A percentile compares a stretch with the other conserved stretches of the same genome.
These are phyloP conservation scores for Hemibagrus guttatus DNA, from an alignment of 2,797 vertebrate genomes.

Conservation along the genomic window DNA sequence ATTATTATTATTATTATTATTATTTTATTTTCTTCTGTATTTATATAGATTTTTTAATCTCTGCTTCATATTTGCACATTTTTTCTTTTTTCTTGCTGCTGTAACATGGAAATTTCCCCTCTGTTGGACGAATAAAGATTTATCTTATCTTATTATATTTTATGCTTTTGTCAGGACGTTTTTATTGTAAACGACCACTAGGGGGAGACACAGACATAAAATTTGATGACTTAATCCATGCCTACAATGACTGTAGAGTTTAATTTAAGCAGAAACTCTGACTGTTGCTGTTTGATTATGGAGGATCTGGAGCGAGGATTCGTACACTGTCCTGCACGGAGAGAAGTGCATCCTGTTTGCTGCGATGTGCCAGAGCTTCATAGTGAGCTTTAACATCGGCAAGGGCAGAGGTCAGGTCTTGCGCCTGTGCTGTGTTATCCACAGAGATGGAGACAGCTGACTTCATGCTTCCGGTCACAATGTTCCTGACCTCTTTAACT, in stretches of 20 bases:
- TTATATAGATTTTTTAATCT: too few relatives aligned
- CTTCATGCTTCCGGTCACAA: slow-evolving; percentile 63
- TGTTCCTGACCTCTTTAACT: slow-evolving; percentile 70
- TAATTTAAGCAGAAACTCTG: not conserved
- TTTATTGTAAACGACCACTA: slow-evolving; percentile 35
- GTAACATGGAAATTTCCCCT: too few relatives aligned
- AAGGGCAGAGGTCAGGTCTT: slow-evolving; percentile 66
- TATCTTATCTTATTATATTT: too few relatives aligned
- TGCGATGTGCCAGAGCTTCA: slow-evolving; percentile 64
- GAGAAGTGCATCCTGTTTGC: slow-evolving; percentile 67
- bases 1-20: not conserved
- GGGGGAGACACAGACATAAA: slow-evolving; percentile 41
- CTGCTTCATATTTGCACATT: too few relatives aligned
- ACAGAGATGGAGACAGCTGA: slow-evolving; percentile 72
- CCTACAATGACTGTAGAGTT: not conserved
- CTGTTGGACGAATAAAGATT: too few relatives aligned
- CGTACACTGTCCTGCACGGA: slow-evolving; percentile 68
- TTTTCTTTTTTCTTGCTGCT: too few relatives aligned
- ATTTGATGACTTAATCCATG: not conserved
- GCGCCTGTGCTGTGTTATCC: slow-evolving; percentile 66
- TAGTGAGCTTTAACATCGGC: slow-evolving; percentile 66
- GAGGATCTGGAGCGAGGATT: not conserved
- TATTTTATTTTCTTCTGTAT: too few relatives aligned
- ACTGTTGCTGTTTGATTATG: not conserved
- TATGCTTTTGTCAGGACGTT: too few relatives aligned